Percentiles rank a stretch among this genome's conserved stretches.
phyloP scores from a whole-genome alignment of 2,113 vertebrate species.

The Nanorana parkeri region DNA sequence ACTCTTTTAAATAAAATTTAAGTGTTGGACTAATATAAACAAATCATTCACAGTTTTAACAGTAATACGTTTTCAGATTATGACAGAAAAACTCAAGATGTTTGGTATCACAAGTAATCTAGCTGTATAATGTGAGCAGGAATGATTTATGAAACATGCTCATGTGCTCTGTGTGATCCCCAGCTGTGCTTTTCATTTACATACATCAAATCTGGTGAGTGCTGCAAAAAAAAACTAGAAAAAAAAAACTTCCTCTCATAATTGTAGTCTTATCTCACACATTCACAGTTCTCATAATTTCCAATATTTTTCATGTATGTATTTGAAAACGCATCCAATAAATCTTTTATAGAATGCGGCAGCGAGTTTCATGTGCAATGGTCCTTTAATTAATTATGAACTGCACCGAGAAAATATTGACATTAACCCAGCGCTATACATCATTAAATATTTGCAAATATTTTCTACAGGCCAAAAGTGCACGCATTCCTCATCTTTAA shows the following conservation, averaged over 20 bases:
- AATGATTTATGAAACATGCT: not conserved
- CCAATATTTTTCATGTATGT: not conserved
- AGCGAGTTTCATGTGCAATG: not conserved
- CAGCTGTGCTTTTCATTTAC: not conserved
- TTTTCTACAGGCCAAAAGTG: conserved; percentile 34
- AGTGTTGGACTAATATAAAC: too few species aligned
- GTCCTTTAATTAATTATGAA: not conserved
- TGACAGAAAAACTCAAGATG: not conserved
- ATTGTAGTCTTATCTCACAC: not conserved
- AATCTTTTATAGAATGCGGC: not conserved
- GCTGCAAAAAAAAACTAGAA: not conserved
- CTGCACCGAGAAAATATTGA: conserved; percentile 26
- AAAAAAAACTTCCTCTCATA: not conserved
- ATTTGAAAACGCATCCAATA: not conserved
- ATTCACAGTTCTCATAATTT: not conserved
- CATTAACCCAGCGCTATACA: conserved; percentile 10
- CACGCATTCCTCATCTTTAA: conserved; percentile 23
- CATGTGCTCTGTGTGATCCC: not conserved
- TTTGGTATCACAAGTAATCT: not conserved
- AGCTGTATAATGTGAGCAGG: not conserved
- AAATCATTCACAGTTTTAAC: too few species aligned
- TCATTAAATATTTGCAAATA: conserved; percentile 34
- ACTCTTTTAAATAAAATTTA: too few species aligned
- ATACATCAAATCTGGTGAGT: not conserved
- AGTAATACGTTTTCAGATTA: not conserved